These are phyloP conservation scores for Antheraea yamamai DNA, from an alignment of 2,888 invertebrate genomes.

Conservation along the genomic window DNA sequence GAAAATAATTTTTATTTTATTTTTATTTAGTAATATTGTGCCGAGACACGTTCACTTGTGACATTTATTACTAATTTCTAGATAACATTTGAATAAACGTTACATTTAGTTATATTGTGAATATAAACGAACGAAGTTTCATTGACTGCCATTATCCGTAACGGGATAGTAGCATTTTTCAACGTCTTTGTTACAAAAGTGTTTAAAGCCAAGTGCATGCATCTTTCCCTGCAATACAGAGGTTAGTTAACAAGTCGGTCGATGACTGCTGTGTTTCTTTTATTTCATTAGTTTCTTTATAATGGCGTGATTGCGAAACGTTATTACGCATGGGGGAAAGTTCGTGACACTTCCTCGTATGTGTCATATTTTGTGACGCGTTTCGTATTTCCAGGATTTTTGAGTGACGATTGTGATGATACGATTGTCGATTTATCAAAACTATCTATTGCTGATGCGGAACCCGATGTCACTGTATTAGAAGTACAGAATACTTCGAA, in stretches of 20 bases:
- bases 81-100: conserved; percentile 58
- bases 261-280: conserved; percentile 27
- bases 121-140: conserved; percentile 46
- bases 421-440: conserved; percentile 79
- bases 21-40: conserved; percentile 62
- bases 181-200: conserved; percentile 79
- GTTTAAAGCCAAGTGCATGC: conserved; percentile 82
- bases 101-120: conserved; percentile 52
- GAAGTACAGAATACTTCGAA: conserved; percentile 67
- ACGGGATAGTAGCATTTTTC: conserved; percentile 80
- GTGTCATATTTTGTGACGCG: conserved; percentile 55
- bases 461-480: conserved; percentile 71
- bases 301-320: conserved; percentile 51
- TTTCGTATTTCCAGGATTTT: conserved; percentile 70
- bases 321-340: conserved; percentile 72
- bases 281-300: conserved; percentile 21
- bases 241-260: conserved; percentile 51
- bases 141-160: conserved; percentile 78
- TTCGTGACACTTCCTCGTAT: conserved; percentile 73
- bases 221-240: conserved; percentile 82
- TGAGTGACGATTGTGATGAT: conserved; percentile 82
- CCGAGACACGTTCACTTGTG: conserved; percentile 56
- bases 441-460: conserved; percentile 75
- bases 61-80: conserved; percentile 55
- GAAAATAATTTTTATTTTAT: conserved; percentile 69